Evolutionary conservation across 2,888 invertebrate species (phyloP), one percentile per base, ranked within the genome.

Genomic region (Torymus tubicola): DNA sequence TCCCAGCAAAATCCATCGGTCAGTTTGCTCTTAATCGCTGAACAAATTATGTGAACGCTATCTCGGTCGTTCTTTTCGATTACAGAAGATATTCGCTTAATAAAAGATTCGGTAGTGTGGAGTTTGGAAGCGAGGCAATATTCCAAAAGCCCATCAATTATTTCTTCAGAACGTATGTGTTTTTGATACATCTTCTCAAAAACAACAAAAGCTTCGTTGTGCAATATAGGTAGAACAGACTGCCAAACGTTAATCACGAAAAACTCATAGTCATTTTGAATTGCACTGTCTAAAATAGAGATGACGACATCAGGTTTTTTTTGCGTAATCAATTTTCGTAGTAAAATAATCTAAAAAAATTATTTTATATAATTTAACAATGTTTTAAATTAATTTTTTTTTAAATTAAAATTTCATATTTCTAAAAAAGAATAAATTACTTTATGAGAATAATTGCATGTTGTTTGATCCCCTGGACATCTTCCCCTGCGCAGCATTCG

Each of bases 1-100:
- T 77, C 73, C 85, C 85, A 88, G 65, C 84, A 85, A 75, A 83
- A 69, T 0, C 84, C 84, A 8, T 63, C 57, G n/a, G 71, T 65
- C 8, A 86, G 18, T 16, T 71, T 74, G 12, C 18, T 2, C 52
- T 81, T 83, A 4, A 83, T 55, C 0, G 16, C 50, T 3, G 16
- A 2, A 10, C 81, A 83, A 16, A 83, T 77, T 0, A n/a, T 24
- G 5, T 21, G 24, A 16, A 81, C 81, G 16, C 21, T 64, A 13
- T 60, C 58, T 0, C n/a, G n/a, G 13, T 83, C 81, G 1, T 50
- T 57, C 8, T 55, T 53, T 1, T 58, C 16, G 1, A 83, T 57
- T 11, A 71, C 60, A 0, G 63, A 1, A 16, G 79, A 76, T 13
- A 81, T 69, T n/a, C 24, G 31, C 16, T 74, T 79, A 2, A 83